Conservation (phyloP, 2,888 invertebrate species). For the Parnassius smintheus region DNA sequence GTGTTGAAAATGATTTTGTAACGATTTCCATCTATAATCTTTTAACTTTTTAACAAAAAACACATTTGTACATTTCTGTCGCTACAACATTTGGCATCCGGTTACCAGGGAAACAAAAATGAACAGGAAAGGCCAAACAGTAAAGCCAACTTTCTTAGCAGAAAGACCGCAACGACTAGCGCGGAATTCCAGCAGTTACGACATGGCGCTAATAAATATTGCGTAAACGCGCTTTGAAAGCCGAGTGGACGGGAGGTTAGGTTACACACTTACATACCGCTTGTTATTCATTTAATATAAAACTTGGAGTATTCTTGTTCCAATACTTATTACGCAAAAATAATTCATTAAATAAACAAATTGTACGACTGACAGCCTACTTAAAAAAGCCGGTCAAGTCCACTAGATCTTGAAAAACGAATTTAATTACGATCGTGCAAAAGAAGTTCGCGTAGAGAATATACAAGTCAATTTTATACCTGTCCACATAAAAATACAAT, state of each 20-base stretch:
- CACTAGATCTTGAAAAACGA: background rate
- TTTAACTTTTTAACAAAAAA: too few species aligned
- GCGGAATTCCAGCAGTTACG: background rate
- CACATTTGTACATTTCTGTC: too few species aligned
- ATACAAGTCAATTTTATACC: too few species aligned
- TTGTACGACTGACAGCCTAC: background rate
- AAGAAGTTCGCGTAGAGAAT: too few species aligned
- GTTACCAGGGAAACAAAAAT: background rate
- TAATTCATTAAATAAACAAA: background rate
- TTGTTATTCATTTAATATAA: constrained; percentile 2
- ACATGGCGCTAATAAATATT: constrained; percentile 5
- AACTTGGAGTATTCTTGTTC: background rate
- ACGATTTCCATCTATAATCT: too few species aligned
- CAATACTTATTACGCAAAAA: background rate
- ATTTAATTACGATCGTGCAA: background rate
- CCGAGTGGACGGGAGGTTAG: background rate
- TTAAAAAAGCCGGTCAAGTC: background rate
- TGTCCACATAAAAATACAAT: background rate
- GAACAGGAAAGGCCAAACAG: background rate
- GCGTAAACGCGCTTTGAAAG: constrained; percentile 1
- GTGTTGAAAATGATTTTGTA: too few species aligned
- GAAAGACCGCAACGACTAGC: background rate
- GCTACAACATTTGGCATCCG: background rate
- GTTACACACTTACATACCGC: too few species aligned
- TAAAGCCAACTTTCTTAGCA: background rate